Evolutionary conservation across 1,140 invertebrate species (phyloP), one percentile per base, ranked within the genome.

Genomic region (Nasonia vitripennis): DNA sequence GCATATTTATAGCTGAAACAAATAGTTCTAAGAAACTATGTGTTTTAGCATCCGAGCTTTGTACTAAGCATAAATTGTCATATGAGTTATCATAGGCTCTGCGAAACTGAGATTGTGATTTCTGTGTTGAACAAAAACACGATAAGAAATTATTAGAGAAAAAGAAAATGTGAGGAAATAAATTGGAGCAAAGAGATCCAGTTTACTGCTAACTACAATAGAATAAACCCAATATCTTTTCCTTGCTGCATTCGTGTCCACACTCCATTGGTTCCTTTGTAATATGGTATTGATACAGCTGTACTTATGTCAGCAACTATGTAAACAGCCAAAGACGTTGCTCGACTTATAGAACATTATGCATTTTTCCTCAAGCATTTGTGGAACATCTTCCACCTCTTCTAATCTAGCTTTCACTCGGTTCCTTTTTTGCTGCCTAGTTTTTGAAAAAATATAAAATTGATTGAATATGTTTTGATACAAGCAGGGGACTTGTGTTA

Each of bases 301-400:
- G 98, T 99, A 90, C 98, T 98, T 45, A 99, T 99, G 14, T 98
- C 98, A 31, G 98, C 98, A 34, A 98, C 98, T 14, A 98, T 99
- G 91, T 99, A 99, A 17, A 98, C 96, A 84, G 98, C 96, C 67
- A 98, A 93, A 90, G 96, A 95, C 86, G 96, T 95, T 27, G 97
- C 95, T 80, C 95, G 92, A 88, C 95, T 95, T 20, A 99, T 95
- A 1, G 96, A 98, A 93, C 84, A 94, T 92, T 84, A 95, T 94
- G 92, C 97, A 98, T 94, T 98, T 98, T 88, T 95, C 94, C 68
- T 95, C 94, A 78, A 98, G 92, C 77, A 96, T 94, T 80, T 96
- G 95, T 81, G 95, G 92, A 23, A 95, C 94, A 93, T 98, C 97
- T 94, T 98, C 97, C 83, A 97, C 94, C 93, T 98, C 96, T 89